Base-by-base conservation (phyloP, 53 echinoderm and acorn worm genomes). In the Actinopyga echinites region DNA sequence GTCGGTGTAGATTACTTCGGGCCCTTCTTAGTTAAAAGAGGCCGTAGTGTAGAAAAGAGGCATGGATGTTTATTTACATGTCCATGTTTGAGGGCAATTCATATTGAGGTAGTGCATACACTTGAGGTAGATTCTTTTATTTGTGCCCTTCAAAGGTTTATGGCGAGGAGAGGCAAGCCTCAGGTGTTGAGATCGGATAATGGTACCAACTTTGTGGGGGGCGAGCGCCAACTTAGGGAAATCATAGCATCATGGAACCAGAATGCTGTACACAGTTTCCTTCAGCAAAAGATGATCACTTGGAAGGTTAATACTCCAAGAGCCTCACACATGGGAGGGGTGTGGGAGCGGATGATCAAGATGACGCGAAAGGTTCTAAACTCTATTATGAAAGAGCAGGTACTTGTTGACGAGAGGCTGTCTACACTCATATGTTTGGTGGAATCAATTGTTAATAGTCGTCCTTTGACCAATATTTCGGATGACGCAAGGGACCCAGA, bases 21-120 rank as follows among this genome's bases (percentile, higher is more conserved):
- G 0, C 90, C 83, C 19, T 93, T 88, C 28, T 32, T 69, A 61
- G 86, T 93, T 32, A 93, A 93, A 64, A 79, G 79, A 57, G 88
- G 90, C 9, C 58, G 82, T 2, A 57, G 79, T 79, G 33, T 57
- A 33, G 65, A 88, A 0, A 93, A 89, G 43, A 45, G 89, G 1
- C 89, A 91, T 77, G 94, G 91, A 5, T 89, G 86, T 40, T 68
- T 93, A 19, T 93, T 91, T 33, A 93, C 94, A 10, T 89, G 94
- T 45, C 56, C 91, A 13, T 45, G 36, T n/a, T 19, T 87, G 11
- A 73, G 94, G 56, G 91, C 94, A 1, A 74, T 94, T 31, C 84
- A 91, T 58, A 82, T 91, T 68, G 91, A 94, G 54, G 84, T 91
- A 17, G 29, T 89, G 38, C 84, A 89, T 83, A 82, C 89, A 1